A percentile compares a stretch with the other conserved stretches of the same genome.
Evolutionary conservation across 1,140 invertebrate species (phyloP).

Genomic region (Lasaia peninsularis): DNA sequence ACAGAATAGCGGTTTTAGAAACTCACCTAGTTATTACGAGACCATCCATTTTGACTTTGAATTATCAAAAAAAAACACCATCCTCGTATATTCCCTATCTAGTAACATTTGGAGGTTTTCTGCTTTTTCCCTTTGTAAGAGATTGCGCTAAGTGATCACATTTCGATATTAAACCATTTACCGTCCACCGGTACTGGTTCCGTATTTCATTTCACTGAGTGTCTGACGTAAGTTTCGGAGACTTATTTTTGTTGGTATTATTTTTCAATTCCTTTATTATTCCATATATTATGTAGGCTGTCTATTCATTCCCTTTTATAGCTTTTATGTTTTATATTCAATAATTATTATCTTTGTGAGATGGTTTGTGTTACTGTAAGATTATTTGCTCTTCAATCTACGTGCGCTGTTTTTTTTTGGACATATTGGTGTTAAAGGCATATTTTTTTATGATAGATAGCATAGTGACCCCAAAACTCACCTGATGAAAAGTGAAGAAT

Average conservation of each 20-base stretch:
- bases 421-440: too few species aligned
- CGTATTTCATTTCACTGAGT: slow-evolving; percentile 77
- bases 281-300: slow-evolving; percentile 53
- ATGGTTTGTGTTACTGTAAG: neutral
- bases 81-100: slow-evolving; percentile 68
- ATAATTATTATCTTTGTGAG: neutral
- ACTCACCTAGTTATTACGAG: slow-evolving; percentile 6
- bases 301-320: slow-evolving; percentile 37
- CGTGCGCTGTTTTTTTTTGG: too few species aligned
- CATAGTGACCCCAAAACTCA: too few species aligned
- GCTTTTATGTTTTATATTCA: neutral
- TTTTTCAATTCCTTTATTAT: slow-evolving; percentile 70
- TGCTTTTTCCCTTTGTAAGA: slow-evolving; percentile 74
- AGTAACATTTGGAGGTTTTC: slow-evolving; percentile 64
- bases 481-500: too few species aligned
- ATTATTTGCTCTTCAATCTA: neutral
- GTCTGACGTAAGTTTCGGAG: slow-evolving; percentile 71
- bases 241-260: slow-evolving; percentile 71
- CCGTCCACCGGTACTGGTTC: slow-evolving; percentile 69
- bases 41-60: slow-evolving; percentile 15
- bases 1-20: neutral
- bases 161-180: slow-evolving; percentile 77
- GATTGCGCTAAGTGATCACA: slow-evolving; percentile 77
- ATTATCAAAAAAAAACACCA: slow-evolving; percentile 64
- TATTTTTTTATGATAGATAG: too few species aligned